Percentiles rank a stretch among this genome's conserved stretches.
Evolutionary conservation across 2,797 vertebrate species (phyloP).

Genomic region (Coregonus suidteri): DNA sequence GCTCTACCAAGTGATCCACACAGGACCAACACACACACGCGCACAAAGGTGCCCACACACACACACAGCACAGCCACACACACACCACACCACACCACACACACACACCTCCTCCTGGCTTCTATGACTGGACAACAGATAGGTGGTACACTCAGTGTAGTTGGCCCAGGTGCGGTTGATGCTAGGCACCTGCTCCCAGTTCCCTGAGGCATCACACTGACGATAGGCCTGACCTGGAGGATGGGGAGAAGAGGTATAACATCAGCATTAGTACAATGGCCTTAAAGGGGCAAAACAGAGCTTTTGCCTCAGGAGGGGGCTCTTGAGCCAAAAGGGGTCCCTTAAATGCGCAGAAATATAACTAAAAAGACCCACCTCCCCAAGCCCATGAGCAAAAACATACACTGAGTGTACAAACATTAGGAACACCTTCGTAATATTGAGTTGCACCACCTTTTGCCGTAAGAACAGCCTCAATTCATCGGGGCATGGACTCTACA

Average conservation of each 20-base stretch:
- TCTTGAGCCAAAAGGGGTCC: neutral
- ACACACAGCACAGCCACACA: no score
- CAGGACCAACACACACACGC: no score
- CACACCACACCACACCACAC: neutral
- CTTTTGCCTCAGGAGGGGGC: neutral
- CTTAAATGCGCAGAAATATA: neutral
- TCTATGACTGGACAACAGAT: constrained; percentile 76
- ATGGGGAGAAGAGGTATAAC: neutral
- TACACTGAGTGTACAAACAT: no score
- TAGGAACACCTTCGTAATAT: no score
- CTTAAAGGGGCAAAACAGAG: neutral
- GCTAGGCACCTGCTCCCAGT: constrained; percentile 82
- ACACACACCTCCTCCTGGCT: constrained; percentile 79
- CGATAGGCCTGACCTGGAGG: constrained; percentile 83
- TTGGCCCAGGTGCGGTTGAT: constrained; percentile 92
- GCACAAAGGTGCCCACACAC: no score
- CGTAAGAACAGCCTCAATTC: no score
- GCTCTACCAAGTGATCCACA: no score
- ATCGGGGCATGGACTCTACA: no score
- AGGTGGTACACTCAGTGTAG: constrained; percentile 86
- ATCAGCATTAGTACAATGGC: neutral
- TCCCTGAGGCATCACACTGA: constrained; percentile 78
- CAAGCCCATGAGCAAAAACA: no score
- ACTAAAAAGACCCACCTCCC: no score
- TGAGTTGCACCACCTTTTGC: no score